A percentile compares a stretch with the other conserved stretches of the same genome.
These are phyloP conservation scores for Catamblyrhynchus diadema DNA, from an alignment of 2,797 vertebrate species.

Conservation along the genomic window DNA sequence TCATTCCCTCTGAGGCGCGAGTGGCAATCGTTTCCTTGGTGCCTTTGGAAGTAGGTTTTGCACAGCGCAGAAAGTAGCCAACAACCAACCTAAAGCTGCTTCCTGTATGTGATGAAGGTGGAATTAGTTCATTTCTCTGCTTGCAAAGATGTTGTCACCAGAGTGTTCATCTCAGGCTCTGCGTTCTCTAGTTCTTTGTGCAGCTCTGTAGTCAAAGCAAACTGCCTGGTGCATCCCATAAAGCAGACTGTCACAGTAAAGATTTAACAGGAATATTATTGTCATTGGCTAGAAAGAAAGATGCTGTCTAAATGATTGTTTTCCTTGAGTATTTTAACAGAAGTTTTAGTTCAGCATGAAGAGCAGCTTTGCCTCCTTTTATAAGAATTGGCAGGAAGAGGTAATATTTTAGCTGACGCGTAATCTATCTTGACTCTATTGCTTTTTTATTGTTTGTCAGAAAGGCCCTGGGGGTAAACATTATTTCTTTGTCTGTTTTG, in stretches of 20 bases:
- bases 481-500: constrained; percentile 82
- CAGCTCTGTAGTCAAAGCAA: background rate
- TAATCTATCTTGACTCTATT: constrained; percentile 81
- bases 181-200: background rate
- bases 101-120: background rate
- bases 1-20: background rate
- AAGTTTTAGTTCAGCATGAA: constrained; percentile 59
- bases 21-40: background rate
- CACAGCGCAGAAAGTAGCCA: background rate
- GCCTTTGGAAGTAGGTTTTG: background rate
- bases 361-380: constrained; percentile 70
- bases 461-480: constrained; percentile 78
- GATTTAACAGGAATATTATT: constrained; percentile 73
- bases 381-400: constrained; percentile 81
- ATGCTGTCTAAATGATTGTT: constrained; percentile 68
- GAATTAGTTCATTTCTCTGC: background rate
- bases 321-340: constrained; percentile 68
- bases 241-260: constrained; percentile 74
- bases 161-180: background rate
- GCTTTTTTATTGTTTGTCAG: constrained; percentile 77
- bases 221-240: background rate
- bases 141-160: background rate
- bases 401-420: constrained; percentile 80
- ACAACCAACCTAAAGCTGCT: background rate
- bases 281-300: constrained; percentile 65